Percentiles rank a stretch among this genome's conserved stretches.
Evolutionary conservation across 2,797 vertebrate genomes (phyloP).

Genomic region (Euthynnus affinis): DNA sequence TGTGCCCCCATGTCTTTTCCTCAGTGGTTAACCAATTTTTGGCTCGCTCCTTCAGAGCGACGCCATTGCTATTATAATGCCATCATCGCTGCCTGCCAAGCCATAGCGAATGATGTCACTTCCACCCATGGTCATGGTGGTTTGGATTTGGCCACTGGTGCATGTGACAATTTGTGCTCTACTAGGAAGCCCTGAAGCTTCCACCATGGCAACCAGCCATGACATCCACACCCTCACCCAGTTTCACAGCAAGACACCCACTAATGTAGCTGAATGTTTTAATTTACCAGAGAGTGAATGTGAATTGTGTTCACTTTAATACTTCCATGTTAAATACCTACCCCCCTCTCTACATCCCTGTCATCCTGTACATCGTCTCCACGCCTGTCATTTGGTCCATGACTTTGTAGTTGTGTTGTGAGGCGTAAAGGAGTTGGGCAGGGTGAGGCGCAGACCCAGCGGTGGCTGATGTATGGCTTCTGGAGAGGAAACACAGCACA

Average conservation of each 20-base stretch:
- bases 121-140: conserved; percentile 86
- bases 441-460: conserved; percentile 47
- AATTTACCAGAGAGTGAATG: conserved; percentile 37
- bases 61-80: conserved; percentile 83
- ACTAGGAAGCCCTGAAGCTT: conserved; percentile 76
- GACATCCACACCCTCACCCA: conserved; percentile 62
- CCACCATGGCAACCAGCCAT: conserved; percentile 76
- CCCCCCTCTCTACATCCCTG: conserved; percentile 22
- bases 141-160: conserved; percentile 83
- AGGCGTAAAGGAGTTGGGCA: conserved; percentile 66
- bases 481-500: conserved; percentile 79
- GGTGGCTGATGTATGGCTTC: conserved; percentile 74
- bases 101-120: conserved; percentile 87
- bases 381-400: conserved; percentile 51
- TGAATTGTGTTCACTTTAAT: conserved; percentile 45
- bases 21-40: conserved; percentile 78
- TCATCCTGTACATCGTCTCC: conserved; percentile 46
- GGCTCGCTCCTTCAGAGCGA: conserved; percentile 64
- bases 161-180: conserved; percentile 84
- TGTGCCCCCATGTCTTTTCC: conserved; percentile 64
- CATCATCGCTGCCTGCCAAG: conserved; percentile 82
- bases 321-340: conserved; percentile 39
- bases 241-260: conserved; percentile 46
- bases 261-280: conserved; percentile 54
- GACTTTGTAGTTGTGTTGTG: conserved; percentile 76